Conservation (phyloP, 2,888 invertebrate species). For the Ophion ellenae region DNA sequence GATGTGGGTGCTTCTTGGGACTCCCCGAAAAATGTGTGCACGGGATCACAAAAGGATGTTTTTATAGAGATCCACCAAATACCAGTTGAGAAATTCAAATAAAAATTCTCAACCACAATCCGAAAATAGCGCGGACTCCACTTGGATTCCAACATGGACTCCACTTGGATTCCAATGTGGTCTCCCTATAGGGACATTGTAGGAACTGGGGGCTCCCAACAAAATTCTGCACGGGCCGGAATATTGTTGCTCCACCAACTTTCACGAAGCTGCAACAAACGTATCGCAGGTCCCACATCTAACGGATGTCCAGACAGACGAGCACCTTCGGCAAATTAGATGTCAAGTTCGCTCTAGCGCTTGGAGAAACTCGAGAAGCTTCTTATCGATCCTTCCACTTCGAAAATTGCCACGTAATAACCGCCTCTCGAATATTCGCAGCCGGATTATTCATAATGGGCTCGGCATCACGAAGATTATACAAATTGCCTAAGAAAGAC, state of each 20-base stretch:
- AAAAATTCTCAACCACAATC: too few species aligned
- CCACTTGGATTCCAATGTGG: too few species aligned
- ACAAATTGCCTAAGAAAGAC: slow-evolving; percentile 35
- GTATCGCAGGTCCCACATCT: slow-evolving; percentile 38
- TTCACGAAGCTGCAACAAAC: neutral
- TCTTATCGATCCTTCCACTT: slow-evolving; percentile 45
- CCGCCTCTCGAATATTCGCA: slow-evolving; percentile 26
- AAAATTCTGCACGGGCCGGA: too few species aligned
- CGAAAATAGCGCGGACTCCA: too few species aligned
- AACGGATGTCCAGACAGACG: slow-evolving; percentile 14
- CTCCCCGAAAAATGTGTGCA: too few species aligned
- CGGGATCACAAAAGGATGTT: too few species aligned
- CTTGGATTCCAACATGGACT: too few species aligned
- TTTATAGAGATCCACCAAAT: too few species aligned
- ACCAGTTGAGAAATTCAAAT: too few species aligned
- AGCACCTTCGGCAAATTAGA: slow-evolving; percentile 35
- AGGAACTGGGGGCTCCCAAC: too few species aligned
- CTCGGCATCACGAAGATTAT: slow-evolving; percentile 52
- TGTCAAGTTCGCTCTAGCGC: slow-evolving; percentile 30
- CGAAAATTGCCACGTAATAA: slow-evolving; percentile 35
- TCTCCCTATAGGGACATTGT: too few species aligned
- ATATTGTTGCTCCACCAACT: slow-evolving; percentile 6
- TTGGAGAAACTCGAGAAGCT: slow-evolving; percentile 13
- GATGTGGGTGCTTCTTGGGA: too few species aligned
- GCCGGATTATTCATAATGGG: slow-evolving; percentile 52